Evolutionary conservation across 2,797 vertebrate species (phyloP).

Genomic region (Melanotaenia trifasciata): DNA sequence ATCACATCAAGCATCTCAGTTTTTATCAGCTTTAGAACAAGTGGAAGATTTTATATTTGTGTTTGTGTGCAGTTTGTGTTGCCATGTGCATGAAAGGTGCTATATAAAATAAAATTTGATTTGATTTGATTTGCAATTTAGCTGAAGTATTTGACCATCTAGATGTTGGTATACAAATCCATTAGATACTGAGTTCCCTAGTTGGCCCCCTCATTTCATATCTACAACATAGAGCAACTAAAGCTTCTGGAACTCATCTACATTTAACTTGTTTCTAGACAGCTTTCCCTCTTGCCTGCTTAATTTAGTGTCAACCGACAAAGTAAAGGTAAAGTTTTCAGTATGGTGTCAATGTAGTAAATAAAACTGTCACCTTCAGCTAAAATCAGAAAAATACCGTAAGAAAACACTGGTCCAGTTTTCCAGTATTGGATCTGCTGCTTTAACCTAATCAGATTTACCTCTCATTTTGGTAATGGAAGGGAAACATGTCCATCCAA

Average conservation of each 20-base stretch:
- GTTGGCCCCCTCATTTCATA: constrained; percentile 32
- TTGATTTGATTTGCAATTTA: constrained; percentile 2
- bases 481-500: constrained; percentile 54
- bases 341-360: constrained; percentile 13
- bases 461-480: constrained; percentile 15
- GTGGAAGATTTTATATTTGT: constrained; percentile 8
- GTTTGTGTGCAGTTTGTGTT: too few species aligned
- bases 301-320: constrained; percentile 47
- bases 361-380: constrained; percentile 47
- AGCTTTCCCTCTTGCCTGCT: constrained; percentile 31
- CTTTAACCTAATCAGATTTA: constrained; percentile 55
- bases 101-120: too few species aligned
- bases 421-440: constrained; percentile 43
- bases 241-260: constrained; percentile 31
- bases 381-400: constrained; percentile 44
- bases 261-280: constrained; percentile 20
- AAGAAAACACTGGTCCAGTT: constrained; percentile 50
- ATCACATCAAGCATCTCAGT: constrained; percentile 20
- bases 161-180: constrained; percentile 49
- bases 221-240: constrained; percentile 2
- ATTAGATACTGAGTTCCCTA: constrained; percentile 35
- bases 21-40: constrained; percentile 15
- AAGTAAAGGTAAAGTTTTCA: constrained; percentile 41
- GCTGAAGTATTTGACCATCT: constrained; percentile 36
- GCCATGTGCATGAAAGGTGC: too few species aligned